Evolutionary conservation across 2,113 vertebrate species (phyloP), one percentile per base, ranked within the genome.

Genomic region (Phylloscopus trochiloides): DNA sequence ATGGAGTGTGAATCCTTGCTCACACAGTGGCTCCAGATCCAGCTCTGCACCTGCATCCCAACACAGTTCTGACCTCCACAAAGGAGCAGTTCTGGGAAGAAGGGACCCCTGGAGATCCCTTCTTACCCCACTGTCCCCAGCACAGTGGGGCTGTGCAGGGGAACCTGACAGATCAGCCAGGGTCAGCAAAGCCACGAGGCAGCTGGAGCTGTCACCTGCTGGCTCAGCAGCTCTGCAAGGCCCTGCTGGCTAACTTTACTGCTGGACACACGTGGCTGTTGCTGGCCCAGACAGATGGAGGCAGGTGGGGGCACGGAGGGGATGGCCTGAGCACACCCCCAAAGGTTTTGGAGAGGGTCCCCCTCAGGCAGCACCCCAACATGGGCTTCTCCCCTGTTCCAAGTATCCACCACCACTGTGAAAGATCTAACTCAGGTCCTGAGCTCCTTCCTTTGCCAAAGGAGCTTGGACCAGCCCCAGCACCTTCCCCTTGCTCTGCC

Each of bases 81-180:
- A 2, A 47, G 32, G 59, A 48, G 42, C 59, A 74, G 59, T 2
- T n/a, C 29, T 58, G 52, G 5, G 9, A 14, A 22, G 34, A 32
- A 58, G 14, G 29, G 22, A 22, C 17, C 28, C 40, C 6, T 28
- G 75, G 29, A n/a, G 29, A 24, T 43, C 59, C 47, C 34, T 38
- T 8, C 12, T 29, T 1, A 6, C 13, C 2, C 2, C 55, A 25
- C 0, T 17, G 48, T 50, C 9, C 36, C 21, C 50, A 9, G 36
- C 1, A 3, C 28, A 14, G 10, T 2, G 1, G 17, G 2, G 6
- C 25, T 1, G 47, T 31, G 55, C 9, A 5, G 20, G 24, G 63
- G 31, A 16, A 40, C 28, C 17, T 0, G 17, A 1, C 0, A 3
- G 74, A 21, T 82, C 74, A 73, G 58, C 22, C 1, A 3, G 70